Evolutionary conservation across 2,113 vertebrate species (phyloP).

Genomic region (Xenus cinereus): DNA sequence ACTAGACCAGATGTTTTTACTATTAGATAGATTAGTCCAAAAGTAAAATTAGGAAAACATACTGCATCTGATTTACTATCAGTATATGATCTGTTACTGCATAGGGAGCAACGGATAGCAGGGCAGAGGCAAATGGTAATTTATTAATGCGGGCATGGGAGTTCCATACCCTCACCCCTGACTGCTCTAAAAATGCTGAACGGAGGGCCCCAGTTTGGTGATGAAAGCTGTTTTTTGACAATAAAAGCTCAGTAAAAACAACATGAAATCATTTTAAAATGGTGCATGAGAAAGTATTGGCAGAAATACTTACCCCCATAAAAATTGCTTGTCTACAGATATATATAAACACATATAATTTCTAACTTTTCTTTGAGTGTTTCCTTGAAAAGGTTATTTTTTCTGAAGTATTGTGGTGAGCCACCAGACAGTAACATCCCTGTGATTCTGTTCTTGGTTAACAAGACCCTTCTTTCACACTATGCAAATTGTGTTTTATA

Average conservation of each 20-base stretch:
- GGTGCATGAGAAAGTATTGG: background rate
- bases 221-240: conserved; percentile 68
- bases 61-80: conserved; percentile 75
- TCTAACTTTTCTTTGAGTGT: background rate
- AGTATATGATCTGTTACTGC: conserved; percentile 56
- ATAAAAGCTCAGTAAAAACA: conserved; percentile 51
- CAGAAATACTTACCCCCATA: background rate
- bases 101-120: conserved; percentile 43
- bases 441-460: background rate
- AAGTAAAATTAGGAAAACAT: conserved; percentile 78
- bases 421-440: background rate
- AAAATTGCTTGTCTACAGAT: conserved; percentile 20
- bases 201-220: conserved; percentile 54
- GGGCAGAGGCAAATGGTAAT: conserved; percentile 37
- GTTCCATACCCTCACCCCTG: conserved; percentile 55
- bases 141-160: conserved; percentile 68
- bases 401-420: background rate
- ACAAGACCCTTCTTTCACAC: background rate
- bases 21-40: conserved; percentile 72
- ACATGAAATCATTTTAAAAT: conserved; percentile 32
- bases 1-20: conserved; percentile 78
- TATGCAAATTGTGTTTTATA: background rate
- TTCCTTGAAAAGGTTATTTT: conserved; percentile 15
- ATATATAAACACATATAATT: background rate
- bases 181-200: conserved; percentile 78